phyloP scores from a whole-genome alignment of 1,140 invertebrate species.

The Lepeophtheirus salmonis region DNA sequence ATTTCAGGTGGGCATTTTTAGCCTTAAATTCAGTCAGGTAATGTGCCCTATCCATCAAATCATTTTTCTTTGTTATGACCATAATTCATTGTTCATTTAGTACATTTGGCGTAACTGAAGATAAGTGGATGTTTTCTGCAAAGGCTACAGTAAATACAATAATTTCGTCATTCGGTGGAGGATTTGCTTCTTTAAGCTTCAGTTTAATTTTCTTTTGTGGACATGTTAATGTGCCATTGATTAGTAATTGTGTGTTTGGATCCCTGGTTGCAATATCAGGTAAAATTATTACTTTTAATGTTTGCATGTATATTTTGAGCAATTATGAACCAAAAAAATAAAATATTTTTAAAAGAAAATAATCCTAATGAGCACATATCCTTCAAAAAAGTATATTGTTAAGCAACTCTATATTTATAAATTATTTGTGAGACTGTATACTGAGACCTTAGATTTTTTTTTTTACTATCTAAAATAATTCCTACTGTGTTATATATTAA shows the following conservation, averaged over 20 bases:
- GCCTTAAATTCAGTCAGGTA: constrained; percentile 63
- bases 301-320: no score
- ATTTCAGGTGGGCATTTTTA: constrained; percentile 83
- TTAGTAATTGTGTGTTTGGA: constrained; percentile 49
- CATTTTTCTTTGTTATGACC: background rate
- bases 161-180: constrained; percentile 69
- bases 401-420: no score
- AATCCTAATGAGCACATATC: no score
- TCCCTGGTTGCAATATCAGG: constrained; percentile 75
- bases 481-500: no score
- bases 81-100: constrained; percentile 37
- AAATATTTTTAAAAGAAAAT: no score
- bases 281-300: no score
- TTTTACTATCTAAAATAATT: no score
- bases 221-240: constrained; percentile 52
- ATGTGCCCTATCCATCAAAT: background rate
- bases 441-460: no score
- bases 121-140: constrained; percentile 70
- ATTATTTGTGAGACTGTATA: no score
- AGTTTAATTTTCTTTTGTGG: constrained; percentile 45
- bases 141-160: constrained; percentile 71
- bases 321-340: no score
- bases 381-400: no score
- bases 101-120: constrained; percentile 36
- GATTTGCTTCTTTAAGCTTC: constrained; percentile 48